A percentile compares a stretch with the other conserved stretches of the same genome.
Evolutionary conservation across 2,797 vertebrate species (phyloP).

Genomic region (Pipistrellus kuhlii): DNA sequence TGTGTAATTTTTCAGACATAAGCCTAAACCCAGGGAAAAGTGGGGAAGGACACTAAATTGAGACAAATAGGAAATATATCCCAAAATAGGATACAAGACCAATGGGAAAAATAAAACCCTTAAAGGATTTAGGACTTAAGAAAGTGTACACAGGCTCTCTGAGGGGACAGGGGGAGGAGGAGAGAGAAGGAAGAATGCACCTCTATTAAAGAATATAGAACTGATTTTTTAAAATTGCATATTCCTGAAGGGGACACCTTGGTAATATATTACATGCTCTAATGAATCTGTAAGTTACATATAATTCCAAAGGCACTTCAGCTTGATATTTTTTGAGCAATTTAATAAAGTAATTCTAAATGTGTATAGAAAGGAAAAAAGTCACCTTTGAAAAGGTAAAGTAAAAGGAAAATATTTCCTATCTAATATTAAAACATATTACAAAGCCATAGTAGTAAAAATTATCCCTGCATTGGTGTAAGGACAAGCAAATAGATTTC

Average conservation of each 20-base stretch:
- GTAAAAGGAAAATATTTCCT: background rate
- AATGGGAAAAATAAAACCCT: background rate
- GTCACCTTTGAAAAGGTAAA: background rate
- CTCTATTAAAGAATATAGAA: background rate
- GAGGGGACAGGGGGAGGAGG: too few relatives aligned
- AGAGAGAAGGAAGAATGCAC: background rate
- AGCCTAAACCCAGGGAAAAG: background rate
- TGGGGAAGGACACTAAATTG: background rate
- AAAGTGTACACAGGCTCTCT: background rate
- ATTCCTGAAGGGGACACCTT: background rate
- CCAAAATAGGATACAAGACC: background rate
- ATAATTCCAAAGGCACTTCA: slow-evolving; percentile 2
- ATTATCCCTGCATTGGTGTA: background rate
- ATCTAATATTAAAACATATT: background rate
- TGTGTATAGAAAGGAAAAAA: background rate
- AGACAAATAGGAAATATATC: slow-evolving; percentile 15
- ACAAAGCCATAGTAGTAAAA: background rate
- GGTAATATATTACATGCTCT: background rate
- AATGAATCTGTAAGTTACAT: background rate
- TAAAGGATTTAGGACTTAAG: background rate
- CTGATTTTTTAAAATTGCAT: background rate
- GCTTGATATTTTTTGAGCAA: slow-evolving; percentile 6
- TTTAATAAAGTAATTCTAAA: slow-evolving; percentile 24
- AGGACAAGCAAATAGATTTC: background rate
- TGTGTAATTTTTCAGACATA: background rate